Base-by-base conservation (phyloP, 2,113 vertebrate species). In the Anguilla rostrata region DNA sequence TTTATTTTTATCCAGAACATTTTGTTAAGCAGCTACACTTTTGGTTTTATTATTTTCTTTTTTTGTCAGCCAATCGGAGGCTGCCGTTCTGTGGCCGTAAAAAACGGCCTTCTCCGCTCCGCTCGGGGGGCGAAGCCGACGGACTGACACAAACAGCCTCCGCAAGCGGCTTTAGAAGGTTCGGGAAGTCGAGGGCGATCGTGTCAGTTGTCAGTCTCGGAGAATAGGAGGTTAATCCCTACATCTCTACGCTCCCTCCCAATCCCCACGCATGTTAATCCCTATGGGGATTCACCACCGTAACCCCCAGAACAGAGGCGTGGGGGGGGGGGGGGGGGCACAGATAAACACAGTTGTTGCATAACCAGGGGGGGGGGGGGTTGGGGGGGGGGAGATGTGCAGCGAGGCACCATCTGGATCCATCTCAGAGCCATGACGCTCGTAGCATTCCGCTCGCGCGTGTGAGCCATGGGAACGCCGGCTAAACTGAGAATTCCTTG, bases 171-270 rank as follows among this genome's bases (percentile, higher is more conserved):
- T 34, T 29, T n/a, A 0, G 71, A 75, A 75, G 71, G 22, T 75
- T 75, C 71, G 7, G 71, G 71, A 75, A 75, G 71, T 75, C 71
- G 26, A n/a, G 60, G 12, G 26, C 71, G 71, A 75, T 75, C 71
- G n/a, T 75, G 71, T 75, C 71, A 8, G 63, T 71, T n/a, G 4
- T 60, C 63, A 12, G 71, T 34, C 71, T 75, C 71, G 1, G 71
- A 75, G 71, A 75, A 75, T 75, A 75, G 9, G 71, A 75, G n/a
- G 29, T 75, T 75, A 75, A 75, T 75, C 71, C 63, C 63, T 34
- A 34, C 20, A 20, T 3, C 20, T 9, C 26, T 22, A 4, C 18
- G 4, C 6, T 14, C 71, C n/a, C 66, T 34, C 18, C 22, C 16
- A 1, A 20, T 63, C 60, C 22, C 60, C 34, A 34, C 26, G 71